Evolutionary conservation across 2,113 vertebrate genomes (phyloP).

Genomic region (Procavia capensis): DNA sequence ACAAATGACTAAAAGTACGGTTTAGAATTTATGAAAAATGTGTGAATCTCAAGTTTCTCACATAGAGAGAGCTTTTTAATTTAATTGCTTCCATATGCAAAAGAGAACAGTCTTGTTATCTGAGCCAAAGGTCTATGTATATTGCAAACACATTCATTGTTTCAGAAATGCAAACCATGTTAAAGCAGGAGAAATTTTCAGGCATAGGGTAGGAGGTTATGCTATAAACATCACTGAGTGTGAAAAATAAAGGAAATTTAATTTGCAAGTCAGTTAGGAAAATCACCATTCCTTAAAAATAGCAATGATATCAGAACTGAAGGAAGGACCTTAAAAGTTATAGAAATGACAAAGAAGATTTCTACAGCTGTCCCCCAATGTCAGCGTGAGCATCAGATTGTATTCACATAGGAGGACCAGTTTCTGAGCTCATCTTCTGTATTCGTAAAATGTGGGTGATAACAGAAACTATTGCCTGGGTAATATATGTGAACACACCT

Average conservation of each 20-base stretch:
- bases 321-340: neutral
- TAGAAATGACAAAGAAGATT: neutral
- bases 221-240: neutral
- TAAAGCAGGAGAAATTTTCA: conserved; percentile 12
- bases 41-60: conserved; percentile 55
- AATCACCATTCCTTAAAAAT: neutral
- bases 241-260: neutral
- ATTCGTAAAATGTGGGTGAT: neutral
- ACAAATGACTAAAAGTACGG: conserved; percentile 49
- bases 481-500: neutral
- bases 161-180: conserved; percentile 30
- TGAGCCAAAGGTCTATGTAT: conserved; percentile 32
- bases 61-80: neutral
- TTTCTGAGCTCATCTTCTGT: neutral
- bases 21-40: conserved; percentile 57
- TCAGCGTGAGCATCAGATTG: neutral
- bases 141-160: neutral
- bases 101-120: conserved; percentile 1
- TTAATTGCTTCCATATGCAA: conserved; percentile 52
- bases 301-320: neutral
- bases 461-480: neutral
- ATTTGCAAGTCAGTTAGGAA: neutral
- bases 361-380: neutral
- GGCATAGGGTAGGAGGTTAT: neutral
- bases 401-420: neutral